Conservation (phyloP, 2,888 invertebrate genomes). For the Therioaphis trifolii region DNA sequence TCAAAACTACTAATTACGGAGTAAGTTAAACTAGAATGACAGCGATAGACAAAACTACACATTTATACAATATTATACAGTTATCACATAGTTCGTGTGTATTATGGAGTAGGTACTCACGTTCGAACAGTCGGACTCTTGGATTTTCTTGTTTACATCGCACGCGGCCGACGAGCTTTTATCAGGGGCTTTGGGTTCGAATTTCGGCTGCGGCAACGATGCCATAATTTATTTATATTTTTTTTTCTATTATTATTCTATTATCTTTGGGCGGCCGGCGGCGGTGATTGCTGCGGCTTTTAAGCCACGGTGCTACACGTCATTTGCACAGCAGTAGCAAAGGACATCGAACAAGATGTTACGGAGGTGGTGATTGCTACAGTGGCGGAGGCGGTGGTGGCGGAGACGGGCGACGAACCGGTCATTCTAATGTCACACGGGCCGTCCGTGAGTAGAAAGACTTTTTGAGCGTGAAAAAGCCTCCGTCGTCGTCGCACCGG, state of each 20-base stretch:
- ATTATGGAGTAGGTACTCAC: constrained; percentile 47
- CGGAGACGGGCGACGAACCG: constrained; percentile 31
- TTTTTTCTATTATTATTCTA: neutral
- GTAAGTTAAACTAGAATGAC: too few species aligned
- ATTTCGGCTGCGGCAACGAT: constrained; percentile 53
- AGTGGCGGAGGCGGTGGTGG: neutral
- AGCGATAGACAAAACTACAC: too few species aligned
- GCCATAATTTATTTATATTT: constrained; percentile 15
- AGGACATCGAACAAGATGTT: neutral
- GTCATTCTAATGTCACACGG: constrained; percentile 54
- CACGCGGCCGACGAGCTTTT: constrained; percentile 43
- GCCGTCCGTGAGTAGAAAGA: constrained; percentile 24
- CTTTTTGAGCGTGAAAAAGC: constrained; percentile 18
- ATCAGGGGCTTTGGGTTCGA: constrained; percentile 57
- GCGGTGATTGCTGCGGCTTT: neutral
- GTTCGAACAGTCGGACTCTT: constrained; percentile 56
- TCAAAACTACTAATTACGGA: too few species aligned
- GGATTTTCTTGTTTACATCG: constrained; percentile 42
- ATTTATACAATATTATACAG: too few species aligned
- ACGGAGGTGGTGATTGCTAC: neutral
- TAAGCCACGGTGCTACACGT: constrained; percentile 20
- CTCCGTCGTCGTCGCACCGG: neutral
- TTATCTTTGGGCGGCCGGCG: neutral
- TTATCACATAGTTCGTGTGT: too few species aligned
- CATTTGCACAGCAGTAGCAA: constrained; percentile 11